Evolutionary conservation across 92 coral and sea anemone genomes (phyloP), one percentile per base, ranked within the genome.

Genomic region (Zoanthus sociatus): DNA sequence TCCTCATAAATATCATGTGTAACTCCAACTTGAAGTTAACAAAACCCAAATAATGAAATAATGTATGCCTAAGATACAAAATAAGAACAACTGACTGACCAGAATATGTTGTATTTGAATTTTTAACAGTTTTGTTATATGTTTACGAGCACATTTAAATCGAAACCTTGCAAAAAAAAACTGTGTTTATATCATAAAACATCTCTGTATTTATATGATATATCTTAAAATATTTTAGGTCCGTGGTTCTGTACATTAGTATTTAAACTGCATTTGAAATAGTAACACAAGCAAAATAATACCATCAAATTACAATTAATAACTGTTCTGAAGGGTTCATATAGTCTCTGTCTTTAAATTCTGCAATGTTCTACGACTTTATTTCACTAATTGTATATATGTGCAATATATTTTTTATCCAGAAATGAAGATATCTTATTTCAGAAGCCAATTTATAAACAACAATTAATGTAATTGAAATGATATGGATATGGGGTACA

Each of bases 401-500:
- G 13, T 56, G 64, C 64, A 56, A 56, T 15, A 56, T 56, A 56
- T 16, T 56, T 56, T 56, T 56, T 56, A 26, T 56, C 13, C 64
- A 56, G 64, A 56, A 56, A 56, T 56, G 64, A 16, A 56, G 64
- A 56, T 9, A 56, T 56, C 13, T 56, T 16, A 56, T 56, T 56
- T 16, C 64, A 56, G 0, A 56, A 56, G 64, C 64, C 64, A 56
- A 56, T 56, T 56, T n/a, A 56, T 56, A 56, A 56, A 56, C 13
- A 56, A 56, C 64, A 56, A 16, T 56, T 56, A 56, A 56, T 56
- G 64, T 8, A 56, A 56, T 56, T 56, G 64, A 56, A 56, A 56
- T 56, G 64, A 56, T 56, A 56, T 56, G 64, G 14, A 56, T 56
- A 56, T 56, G 64, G 64, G 64, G n/a, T 56, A 56, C 64, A 56